Evolutionary conservation across 1,140 invertebrate genomes (phyloP), one percentile per base, ranked within the genome.

Genomic region (Mesaphorura yosii): DNA sequence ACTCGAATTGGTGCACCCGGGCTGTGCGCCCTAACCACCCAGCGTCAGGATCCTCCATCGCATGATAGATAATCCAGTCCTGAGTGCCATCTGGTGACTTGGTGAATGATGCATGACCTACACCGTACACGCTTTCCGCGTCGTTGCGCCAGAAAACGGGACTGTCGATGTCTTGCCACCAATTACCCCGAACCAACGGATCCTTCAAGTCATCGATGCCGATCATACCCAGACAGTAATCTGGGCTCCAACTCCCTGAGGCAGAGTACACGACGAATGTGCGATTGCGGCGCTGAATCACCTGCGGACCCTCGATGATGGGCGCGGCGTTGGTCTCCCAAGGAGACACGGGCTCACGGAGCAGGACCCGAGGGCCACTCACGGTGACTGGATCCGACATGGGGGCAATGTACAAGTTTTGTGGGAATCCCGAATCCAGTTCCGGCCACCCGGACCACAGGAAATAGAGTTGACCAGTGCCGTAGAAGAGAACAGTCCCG

Each of bases 401-500:
- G 14, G 45, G 50, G 29, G 56, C 56, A 40, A 62, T 62, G 51
- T 62, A 62, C 1, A 62, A 22, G 31, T 62, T 58, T 51, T 62
- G 60, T 15, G 60, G 60, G 27, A 53, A 53, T 41, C 56, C 60
- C 15, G 53, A 44, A 26, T 55, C 23, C 6, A 56, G 28, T 22
- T 14, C 39, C 28, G 60, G 60, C 60, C 60, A 62, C 1, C 60
- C 60, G 4, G 48, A 52, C 60, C 60, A 62, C 38, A 62, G 49
- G 37, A 58, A 53, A 28, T 62, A 62, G 2, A 58, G 25, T 22
- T 55, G 54, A 34, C 31, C 31, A 38, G 52, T 53, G 37, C 49
- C 53, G 50, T 61, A 61, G 17, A 48, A 2, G 2, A 62, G n/a
- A 10, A 56, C 46, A 0, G 60, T 58, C 0, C 46, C 56, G 39